Evolutionary conservation across 2,888 invertebrate genomes (phyloP).

Genomic region (Sminthurinus aureus): DNA sequence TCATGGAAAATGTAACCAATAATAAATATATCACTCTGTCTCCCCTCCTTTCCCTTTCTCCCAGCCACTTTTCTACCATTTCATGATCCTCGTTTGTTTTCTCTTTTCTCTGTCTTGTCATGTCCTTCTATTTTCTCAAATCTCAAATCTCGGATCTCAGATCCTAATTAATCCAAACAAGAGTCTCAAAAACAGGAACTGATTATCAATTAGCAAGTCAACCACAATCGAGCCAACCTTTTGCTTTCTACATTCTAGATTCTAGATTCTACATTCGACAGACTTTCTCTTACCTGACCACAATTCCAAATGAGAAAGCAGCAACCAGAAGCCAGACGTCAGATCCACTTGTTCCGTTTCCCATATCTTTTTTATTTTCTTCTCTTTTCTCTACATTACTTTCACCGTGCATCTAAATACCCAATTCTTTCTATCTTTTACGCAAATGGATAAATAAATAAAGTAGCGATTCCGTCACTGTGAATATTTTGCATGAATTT

Average conservation of each 20-base stretch:
- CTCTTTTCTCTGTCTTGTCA: not conserved
- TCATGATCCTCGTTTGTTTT: not conserved
- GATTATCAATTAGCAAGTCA: not conserved
- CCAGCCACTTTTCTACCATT: too few relatives aligned
- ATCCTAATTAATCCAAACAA: conserved; percentile 2
- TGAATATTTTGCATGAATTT: too few relatives aligned
- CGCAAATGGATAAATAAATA: too few relatives aligned
- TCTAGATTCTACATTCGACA: too few relatives aligned
- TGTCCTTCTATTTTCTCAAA: not conserved
- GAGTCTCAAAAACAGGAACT: not conserved
- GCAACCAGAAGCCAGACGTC: too few relatives aligned
- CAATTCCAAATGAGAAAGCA: not conserved
- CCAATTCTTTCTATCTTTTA: too few relatives aligned
- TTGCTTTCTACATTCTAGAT: too few relatives aligned
- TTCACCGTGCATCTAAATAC: too few relatives aligned
- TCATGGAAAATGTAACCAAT: conserved; percentile 15
- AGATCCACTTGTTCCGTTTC: not conserved
- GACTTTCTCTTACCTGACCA: not conserved
- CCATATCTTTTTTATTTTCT: too few relatives aligned
- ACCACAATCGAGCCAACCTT: not conserved
- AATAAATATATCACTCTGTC: conserved; percentile 21
- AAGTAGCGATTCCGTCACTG: too few relatives aligned
- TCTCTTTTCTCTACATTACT: too few relatives aligned
- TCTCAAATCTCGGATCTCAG: not conserved
- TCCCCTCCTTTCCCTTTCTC: not conserved